phyloP scores from a whole-genome alignment of 2,797 vertebrate genomes.

The Platyrinchus mystaceus region DNA sequence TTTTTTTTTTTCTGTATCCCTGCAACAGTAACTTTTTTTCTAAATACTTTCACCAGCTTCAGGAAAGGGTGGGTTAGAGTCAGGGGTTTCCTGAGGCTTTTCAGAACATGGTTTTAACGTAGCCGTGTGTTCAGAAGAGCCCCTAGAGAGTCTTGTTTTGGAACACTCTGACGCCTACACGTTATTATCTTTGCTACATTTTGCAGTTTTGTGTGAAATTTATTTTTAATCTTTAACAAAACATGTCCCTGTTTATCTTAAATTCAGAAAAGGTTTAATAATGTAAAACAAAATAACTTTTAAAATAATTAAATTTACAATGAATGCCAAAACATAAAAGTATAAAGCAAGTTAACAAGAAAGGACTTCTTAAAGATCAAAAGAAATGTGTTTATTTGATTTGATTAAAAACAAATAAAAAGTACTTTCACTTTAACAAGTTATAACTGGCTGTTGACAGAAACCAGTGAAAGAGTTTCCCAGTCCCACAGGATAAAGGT shows the following conservation, averaged over 20 bases:
- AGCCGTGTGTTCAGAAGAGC: slow-evolving; percentile 68
- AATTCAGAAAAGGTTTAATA: slow-evolving; percentile 74
- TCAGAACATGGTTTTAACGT: slow-evolving; percentile 74
- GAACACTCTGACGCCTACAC: slow-evolving; percentile 78
- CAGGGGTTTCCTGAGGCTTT: slow-evolving; percentile 80
- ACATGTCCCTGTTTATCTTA: slow-evolving; percentile 77
- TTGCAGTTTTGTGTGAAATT: slow-evolving; percentile 78
- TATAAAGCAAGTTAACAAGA: slow-evolving; percentile 76
- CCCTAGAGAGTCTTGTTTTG: slow-evolving; percentile 82
- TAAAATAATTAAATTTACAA: slow-evolving; percentile 81
- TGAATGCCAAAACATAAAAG: slow-evolving; percentile 80
- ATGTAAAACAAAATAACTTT: slow-evolving; percentile 79
- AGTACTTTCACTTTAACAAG: slow-evolving; percentile 80
- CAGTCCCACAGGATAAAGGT: slow-evolving; percentile 56
- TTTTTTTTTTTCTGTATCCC: slow-evolving; percentile 14
- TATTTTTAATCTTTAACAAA: slow-evolving; percentile 82
- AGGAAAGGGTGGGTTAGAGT: slow-evolving; percentile 82
- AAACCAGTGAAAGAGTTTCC: slow-evolving; percentile 55
- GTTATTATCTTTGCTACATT: slow-evolving; percentile 78
- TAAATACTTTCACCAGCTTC: slow-evolving; percentile 78
- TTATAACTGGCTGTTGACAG: slow-evolving; percentile 60
- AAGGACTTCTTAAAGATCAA: slow-evolving; percentile 79
- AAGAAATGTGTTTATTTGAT: slow-evolving; percentile 77
- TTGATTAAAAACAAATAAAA: slow-evolving; percentile 74
- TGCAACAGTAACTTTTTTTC: slow-evolving; percentile 48